These are phyloP conservation scores for Sinotaia quadrata DNA, from an alignment of 2,888 invertebrate genomes.

Conservation along the genomic window DNA sequence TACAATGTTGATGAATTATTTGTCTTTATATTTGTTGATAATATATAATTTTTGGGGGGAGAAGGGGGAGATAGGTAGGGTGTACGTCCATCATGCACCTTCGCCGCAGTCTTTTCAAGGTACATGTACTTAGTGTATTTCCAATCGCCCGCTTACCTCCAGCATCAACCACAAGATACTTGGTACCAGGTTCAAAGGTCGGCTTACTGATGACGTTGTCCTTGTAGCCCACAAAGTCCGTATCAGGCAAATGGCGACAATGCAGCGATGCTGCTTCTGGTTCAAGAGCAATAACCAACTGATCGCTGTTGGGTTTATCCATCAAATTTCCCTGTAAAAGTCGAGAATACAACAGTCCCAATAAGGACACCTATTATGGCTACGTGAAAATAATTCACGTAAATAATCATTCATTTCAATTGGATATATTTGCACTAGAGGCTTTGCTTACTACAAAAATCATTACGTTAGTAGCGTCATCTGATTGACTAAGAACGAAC, in stretches of 20 bases:
- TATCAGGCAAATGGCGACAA: slow-evolving; percentile 59
- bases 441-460: no score
- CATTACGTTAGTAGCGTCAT: no score
- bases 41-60: no score
- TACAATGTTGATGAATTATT: no score
- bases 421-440: no score
- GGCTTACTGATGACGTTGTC: slow-evolving; percentile 50
- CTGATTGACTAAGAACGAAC: no score
- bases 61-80: no score
- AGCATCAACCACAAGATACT: slow-evolving; percentile 65
- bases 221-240: slow-evolving; percentile 54
- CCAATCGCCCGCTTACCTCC: slow-evolving; percentile 52
- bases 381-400: no score
- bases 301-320: slow-evolving; percentile 59
- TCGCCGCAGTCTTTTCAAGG: neutral
- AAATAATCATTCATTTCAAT: no score
- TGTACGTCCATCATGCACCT: no score
- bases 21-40: no score
- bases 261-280: slow-evolving; percentile 67
- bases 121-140: neutral
- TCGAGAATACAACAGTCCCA: neutral
- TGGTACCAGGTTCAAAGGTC: slow-evolving; percentile 63
- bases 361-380: no score
- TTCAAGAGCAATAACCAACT: slow-evolving; percentile 64
- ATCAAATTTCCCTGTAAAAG: slow-evolving; percentile 57